phyloP scores from a whole-genome alignment of 2,113 vertebrate genomes.

The Scomber colias region DNA sequence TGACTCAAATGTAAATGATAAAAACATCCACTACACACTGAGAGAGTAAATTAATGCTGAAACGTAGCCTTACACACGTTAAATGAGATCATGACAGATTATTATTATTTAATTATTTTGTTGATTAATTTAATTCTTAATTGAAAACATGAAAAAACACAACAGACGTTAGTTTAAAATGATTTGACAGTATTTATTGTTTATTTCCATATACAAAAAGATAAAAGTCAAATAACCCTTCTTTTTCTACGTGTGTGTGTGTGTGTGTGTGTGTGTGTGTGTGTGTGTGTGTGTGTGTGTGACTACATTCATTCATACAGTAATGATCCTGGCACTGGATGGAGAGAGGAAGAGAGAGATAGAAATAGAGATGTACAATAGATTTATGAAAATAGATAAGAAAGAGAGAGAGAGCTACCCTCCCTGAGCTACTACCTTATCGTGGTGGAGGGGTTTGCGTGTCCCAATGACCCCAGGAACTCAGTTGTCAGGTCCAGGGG shows the following conservation, averaged over 20 bases:
- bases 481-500: too few species aligned
- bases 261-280: conserved; percentile 68
- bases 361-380: conserved; percentile 5
- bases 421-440: too few species aligned
- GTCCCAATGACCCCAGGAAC: too few species aligned
- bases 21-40: too few species aligned
- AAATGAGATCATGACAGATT: too few species aligned
- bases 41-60: too few species aligned
- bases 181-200: conserved; percentile 85
- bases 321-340: conserved; percentile 89
- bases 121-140: too few species aligned
- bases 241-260: conserved; percentile 63
- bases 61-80: too few species aligned
- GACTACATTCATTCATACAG: conserved; percentile 97
- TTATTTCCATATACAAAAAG: conserved; percentile 93
- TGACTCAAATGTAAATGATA: too few species aligned
- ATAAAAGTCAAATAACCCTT: conserved; percentile 91
- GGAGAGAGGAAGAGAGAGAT: conserved; percentile 76
- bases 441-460: too few species aligned
- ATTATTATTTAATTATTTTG: too few species aligned
- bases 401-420: neutral
- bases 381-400: conserved; percentile 17
- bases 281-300: conserved; percentile 55
- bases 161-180: conserved; percentile 43
- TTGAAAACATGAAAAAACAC: neutral